phyloP scores from a whole-genome alignment of 2,797 vertebrate genomes.

The Lepilemur septentrionalis region DNA sequence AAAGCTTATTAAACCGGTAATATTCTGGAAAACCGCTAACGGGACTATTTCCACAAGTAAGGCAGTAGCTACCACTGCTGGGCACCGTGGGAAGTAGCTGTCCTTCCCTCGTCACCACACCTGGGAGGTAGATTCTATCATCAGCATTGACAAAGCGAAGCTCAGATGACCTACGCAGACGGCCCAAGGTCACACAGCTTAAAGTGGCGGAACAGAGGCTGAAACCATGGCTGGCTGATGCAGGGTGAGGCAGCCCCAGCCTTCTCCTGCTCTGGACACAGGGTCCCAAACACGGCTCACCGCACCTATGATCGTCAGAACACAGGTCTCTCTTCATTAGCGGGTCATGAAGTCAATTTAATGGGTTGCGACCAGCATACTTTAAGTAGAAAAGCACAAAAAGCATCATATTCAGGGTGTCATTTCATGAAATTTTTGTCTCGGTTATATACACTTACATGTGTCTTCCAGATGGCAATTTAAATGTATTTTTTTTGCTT shows the following conservation, averaged over 20 bases:
- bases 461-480: neutral
- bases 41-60: neutral
- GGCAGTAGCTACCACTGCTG: neutral
- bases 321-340: neutral
- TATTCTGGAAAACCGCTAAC: neutral
- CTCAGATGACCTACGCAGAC: neutral
- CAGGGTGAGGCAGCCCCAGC: neutral
- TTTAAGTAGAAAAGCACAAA: neutral
- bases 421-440: constrained; percentile 1
- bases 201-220: neutral
- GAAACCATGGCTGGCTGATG: neutral
- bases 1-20: neutral
- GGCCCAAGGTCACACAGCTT: neutral
- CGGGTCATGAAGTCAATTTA: neutral
- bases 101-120: neutral
- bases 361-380: neutral
- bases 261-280: neutral
- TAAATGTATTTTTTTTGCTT: neutral
- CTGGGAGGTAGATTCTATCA: neutral
- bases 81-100: neutral
- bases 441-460: neutral
- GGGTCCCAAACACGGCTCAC: neutral
- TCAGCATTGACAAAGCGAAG: neutral
- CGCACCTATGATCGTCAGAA: neutral
- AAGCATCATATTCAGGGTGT: neutral